Base-by-base conservation (phyloP, 2,888 invertebrate genomes). In the Steinernema carpocapsae region DNA sequence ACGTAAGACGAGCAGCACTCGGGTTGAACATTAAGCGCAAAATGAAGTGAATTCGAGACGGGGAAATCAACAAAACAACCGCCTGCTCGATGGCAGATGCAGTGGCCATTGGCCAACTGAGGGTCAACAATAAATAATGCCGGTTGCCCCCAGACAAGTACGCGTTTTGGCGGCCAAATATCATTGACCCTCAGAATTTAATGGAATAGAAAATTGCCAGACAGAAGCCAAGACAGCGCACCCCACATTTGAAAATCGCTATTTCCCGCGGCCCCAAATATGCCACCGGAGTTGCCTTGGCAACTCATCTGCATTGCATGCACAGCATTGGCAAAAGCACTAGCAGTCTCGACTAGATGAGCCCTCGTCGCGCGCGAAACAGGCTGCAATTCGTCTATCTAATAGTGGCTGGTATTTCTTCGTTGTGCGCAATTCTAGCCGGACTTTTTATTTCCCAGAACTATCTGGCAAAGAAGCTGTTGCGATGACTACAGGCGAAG, bases 401-500 rank as follows among this genome's bases (percentile, higher is more conserved):
- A 12, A 56, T 56, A 56, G 24, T 56, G 26, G 56, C 56, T 56
- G 17, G 24, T 56, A 56, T 56, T 26, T 56, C 56, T 6, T 56
- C 24, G n/a, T 26, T 56, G 24, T 56, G 56, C 26, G 56, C 56
- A 56, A 56, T 56, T 17, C 56, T 56, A 14, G 56, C 56, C 17
- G 56, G 56, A 14, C 56, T 56, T 56, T 56, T 56, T 56, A 56
- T 56, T 56, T 56, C 56, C 24, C 22, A 19, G 24, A 56, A 56
- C 24, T 56, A 56, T 56, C 56, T 56, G 56, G 4, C 6, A 19
- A 14, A 56, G 26, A 56, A 26, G 14, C 24, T 56, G 56, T 26
- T 56, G 56, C 56, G 17, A 56, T 56, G 56, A 56, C 6, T 56
- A n/a, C n/a, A n/a, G 56, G 22, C 56, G 56, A 26, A 12, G 56